phyloP scores from a whole-genome alignment of 2,888 invertebrate species.

The Nesidiocoris tenuis region DNA sequence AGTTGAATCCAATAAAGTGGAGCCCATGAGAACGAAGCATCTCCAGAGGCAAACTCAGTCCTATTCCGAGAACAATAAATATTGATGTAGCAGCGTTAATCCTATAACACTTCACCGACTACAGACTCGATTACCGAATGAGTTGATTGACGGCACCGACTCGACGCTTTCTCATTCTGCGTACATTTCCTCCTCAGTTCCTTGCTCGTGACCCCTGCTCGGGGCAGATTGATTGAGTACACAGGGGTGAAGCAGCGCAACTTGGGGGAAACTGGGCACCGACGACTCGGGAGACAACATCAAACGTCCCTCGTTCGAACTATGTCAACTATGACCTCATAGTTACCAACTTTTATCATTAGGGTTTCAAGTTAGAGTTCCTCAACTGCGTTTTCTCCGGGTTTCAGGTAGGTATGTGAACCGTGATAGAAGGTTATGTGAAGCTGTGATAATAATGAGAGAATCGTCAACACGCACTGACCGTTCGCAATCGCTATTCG shows the following conservation, averaged over 20 bases:
- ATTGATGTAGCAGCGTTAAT: conserved; percentile 41
- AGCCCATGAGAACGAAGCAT: not conserved
- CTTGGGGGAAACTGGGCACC: not conserved
- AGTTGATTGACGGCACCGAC: conserved; percentile 31
- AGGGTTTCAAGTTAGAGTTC: no score
- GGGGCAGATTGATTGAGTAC: conserved; percentile 36
- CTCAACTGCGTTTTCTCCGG: no score
- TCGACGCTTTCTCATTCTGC: not conserved
- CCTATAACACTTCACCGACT: conserved; percentile 35
- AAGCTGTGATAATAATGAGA: no score
- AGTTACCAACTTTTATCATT: no score
- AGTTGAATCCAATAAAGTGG: conserved; percentile 15
- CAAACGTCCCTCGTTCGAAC: conserved; percentile 19
- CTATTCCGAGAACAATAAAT: conserved; percentile 36
- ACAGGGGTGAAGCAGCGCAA: conserved; percentile 2
- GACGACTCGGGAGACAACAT: not conserved
- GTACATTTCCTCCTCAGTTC: not conserved
- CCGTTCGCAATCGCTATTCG: no score
- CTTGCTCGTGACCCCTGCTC: not conserved
- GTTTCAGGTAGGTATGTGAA: no score
- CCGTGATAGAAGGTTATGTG: no score
- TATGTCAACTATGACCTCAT: conserved; percentile 32
- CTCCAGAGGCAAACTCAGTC: conserved; percentile 27
- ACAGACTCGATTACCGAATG: conserved; percentile 38
- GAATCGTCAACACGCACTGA: no score